phyloP scores from a whole-genome alignment of 2,113 vertebrate species.

The Oxyruncus cristatus region DNA sequence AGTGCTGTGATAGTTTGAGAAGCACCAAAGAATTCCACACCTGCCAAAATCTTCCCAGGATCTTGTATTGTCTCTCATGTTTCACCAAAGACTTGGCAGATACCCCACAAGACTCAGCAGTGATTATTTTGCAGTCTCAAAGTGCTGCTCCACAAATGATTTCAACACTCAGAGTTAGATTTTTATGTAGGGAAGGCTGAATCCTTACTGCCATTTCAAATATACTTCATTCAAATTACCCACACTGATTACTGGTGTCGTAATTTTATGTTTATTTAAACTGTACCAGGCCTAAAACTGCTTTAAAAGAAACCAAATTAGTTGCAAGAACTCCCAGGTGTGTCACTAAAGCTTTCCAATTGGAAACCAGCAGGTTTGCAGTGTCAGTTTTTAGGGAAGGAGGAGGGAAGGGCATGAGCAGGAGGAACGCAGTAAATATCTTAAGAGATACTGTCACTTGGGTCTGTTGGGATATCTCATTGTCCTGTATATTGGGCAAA shows the following conservation, averaged over 20 bases:
- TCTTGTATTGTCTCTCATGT: background rate
- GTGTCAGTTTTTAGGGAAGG: background rate
- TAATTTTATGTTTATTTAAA: background rate
- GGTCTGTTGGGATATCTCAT: background rate
- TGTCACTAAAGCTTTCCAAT: fast-evolving
- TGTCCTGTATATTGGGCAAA: background rate
- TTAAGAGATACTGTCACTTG: background rate
- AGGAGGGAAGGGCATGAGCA: background rate
- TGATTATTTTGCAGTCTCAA: background rate
- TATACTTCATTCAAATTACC: background rate
- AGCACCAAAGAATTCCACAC: background rate
- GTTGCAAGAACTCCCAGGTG: fast-evolving
- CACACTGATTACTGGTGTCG: background rate
- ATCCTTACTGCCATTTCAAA: background rate
- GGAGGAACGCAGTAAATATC: background rate
- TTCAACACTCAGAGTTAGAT: background rate
- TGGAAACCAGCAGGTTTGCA: background rate
- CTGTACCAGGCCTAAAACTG: background rate
- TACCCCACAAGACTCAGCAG: background rate
- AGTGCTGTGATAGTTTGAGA: background rate
- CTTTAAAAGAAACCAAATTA: background rate
- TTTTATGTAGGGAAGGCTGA: background rate
- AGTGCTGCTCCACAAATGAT: background rate
- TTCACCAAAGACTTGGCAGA: background rate
- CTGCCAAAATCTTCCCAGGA: background rate